phyloP scores from a whole-genome alignment of 2,888 invertebrate genomes.

The Cheiracanthium punctorium region DNA sequence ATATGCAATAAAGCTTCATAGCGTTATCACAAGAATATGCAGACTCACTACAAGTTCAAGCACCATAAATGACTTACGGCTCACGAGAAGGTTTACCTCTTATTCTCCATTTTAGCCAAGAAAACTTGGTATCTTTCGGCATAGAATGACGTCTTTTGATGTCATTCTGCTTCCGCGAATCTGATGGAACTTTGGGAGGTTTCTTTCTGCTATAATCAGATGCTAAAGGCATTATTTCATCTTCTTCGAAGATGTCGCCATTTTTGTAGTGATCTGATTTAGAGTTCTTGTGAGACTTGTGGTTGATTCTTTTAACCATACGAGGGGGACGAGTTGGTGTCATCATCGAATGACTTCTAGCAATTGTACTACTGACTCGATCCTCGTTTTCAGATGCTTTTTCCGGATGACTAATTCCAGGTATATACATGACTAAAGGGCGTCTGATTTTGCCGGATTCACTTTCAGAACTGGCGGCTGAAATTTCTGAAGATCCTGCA shows the following conservation, averaged over 20 bases:
- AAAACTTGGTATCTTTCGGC: constrained; percentile 73
- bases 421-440: constrained; percentile 72
- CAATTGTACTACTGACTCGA: constrained; percentile 63
- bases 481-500: constrained; percentile 60
- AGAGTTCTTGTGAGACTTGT: constrained; percentile 39
- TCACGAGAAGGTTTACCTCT: constrained; percentile 69
- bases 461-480: constrained; percentile 70
- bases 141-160: constrained; percentile 72
- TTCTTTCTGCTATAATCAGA: constrained; percentile 53
- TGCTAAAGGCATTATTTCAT: constrained; percentile 66
- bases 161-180: constrained; percentile 61
- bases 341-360: constrained; percentile 69
- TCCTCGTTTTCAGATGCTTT: constrained; percentile 65
- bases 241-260: constrained; percentile 67
- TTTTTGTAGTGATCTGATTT: constrained; percentile 41
- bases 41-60: not conserved
- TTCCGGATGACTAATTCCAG: constrained; percentile 70
- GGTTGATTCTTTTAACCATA: constrained; percentile 40
- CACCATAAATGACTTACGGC: constrained; percentile 31
- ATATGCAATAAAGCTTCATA: constrained; percentile 10
- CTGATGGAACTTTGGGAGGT: constrained; percentile 38
- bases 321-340: constrained; percentile 59
- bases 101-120: constrained; percentile 71
- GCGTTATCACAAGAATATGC: constrained; percentile 36
- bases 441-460: constrained; percentile 60